A percentile compares a stretch with the other conserved stretches of the same genome.
Evolutionary conservation across 2,797 vertebrate species (phyloP).

Genomic region (Anolis apletophallus): DNA sequence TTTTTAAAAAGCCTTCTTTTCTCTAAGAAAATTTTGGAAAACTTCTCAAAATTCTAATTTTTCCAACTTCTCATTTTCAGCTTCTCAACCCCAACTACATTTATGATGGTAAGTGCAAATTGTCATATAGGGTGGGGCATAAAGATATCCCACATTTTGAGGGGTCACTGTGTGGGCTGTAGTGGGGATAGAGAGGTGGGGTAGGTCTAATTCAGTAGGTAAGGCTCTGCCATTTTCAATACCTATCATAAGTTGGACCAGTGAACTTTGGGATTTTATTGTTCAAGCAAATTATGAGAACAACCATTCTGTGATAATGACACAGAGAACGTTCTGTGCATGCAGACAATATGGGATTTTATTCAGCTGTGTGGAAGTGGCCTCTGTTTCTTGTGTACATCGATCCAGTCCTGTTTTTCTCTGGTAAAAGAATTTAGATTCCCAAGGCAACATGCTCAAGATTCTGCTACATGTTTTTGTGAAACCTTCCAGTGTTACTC

Average conservation of each 20-base stretch:
- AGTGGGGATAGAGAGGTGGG: too few species aligned
- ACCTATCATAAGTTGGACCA: too few species aligned
- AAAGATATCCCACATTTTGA: too few species aligned
- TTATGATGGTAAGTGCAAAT: slow-evolving; percentile 91
- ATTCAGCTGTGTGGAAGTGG: too few species aligned
- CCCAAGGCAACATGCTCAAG: neutral
- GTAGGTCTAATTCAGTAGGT: too few species aligned
- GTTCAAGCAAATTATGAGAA: too few species aligned
- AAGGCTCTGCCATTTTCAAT: too few species aligned
- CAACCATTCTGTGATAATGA: too few species aligned
- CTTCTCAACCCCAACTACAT: slow-evolving; percentile 99
- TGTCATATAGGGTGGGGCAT: neutral
- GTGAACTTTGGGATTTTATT: too few species aligned
- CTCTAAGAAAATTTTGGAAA: neutral
- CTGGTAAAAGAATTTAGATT: neutral
- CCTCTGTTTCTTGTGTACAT: neutral
- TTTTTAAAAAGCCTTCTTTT: neutral
- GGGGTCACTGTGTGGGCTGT: too few species aligned
- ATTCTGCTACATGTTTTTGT: neutral
- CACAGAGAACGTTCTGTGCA: too few species aligned
- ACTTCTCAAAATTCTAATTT: slow-evolving; percentile 48
- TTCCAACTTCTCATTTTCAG: slow-evolving; percentile 79
- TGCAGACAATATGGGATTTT: too few species aligned
- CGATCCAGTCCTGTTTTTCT: neutral
- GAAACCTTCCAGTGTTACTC: neutral